Evolutionary conservation across 2,113 vertebrate species (phyloP).

Genomic region (Glaucomys volans): DNA sequence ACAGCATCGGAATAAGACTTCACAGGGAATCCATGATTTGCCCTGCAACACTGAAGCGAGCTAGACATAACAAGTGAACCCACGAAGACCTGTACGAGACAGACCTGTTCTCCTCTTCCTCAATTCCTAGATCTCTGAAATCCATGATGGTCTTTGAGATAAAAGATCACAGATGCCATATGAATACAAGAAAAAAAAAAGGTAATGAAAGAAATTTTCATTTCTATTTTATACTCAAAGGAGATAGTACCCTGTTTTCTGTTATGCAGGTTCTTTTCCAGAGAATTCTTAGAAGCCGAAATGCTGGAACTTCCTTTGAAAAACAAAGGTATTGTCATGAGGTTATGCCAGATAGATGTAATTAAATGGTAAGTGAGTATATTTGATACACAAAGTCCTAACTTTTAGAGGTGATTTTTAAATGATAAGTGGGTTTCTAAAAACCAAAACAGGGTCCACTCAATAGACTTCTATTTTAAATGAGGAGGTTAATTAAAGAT

Average conservation of each 20-base stretch:
- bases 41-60: neutral
- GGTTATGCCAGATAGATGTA: neutral
- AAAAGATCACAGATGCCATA: neutral
- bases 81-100: neutral
- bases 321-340: neutral
- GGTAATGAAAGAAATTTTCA: neutral
- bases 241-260: neutral
- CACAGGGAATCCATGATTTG: neutral
- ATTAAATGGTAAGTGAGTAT: neutral
- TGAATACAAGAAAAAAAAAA: neutral
- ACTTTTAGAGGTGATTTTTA: neutral
- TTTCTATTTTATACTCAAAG: neutral
- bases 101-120: neutral
- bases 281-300: neutral
- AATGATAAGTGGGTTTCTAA: neutral
- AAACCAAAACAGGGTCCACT: constrained; percentile 13
- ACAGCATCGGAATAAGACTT: neutral
- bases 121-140: neutral
- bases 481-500: neutral
- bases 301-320: neutral
- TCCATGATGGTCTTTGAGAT: neutral
- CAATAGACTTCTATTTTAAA: neutral
- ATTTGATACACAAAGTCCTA: neutral
- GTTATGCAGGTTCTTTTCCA: neutral
- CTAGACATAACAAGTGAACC: neutral